Conservation (phyloP, 2,888 invertebrate species). For the Ormia ochracea region DNA sequence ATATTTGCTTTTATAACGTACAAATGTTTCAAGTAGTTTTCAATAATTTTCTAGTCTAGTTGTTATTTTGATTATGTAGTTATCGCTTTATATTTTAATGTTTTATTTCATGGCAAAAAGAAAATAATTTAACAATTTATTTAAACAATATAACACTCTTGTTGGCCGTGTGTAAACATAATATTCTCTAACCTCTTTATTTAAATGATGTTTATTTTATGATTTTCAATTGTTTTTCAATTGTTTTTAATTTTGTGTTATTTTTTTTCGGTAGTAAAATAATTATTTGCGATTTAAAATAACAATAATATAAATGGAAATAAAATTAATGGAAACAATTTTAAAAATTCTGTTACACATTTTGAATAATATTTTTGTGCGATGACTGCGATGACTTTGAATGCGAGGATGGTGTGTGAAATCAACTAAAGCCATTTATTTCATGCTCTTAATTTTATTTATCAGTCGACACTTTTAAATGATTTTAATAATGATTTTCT, state of each 20-base stretch:
- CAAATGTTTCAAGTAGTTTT: constrained; percentile 42
- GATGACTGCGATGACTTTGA: too few species aligned
- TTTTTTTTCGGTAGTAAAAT: neutral
- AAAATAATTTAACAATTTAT: constrained; percentile 23
- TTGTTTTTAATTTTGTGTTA: neutral
- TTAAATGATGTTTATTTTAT: constrained; percentile 23
- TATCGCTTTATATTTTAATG: neutral
- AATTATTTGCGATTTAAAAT: constrained; percentile 20
- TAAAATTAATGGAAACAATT: neutral
- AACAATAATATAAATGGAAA: constrained; percentile 5
- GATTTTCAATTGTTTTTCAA: neutral
- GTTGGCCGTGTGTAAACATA: neutral
- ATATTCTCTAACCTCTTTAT: constrained; percentile 27
- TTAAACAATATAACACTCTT: constrained; percentile 9
- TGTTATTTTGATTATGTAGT: constrained; percentile 12
- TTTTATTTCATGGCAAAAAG: neutral
- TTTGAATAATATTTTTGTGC: neutral
- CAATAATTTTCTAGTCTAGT: constrained; percentile 31
- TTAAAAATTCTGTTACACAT: constrained; percentile 27
- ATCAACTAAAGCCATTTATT: too few species aligned
- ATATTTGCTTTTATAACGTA: constrained; percentile 44
- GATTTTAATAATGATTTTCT: too few species aligned
- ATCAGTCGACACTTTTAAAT: too few species aligned
- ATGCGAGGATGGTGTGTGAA: too few species aligned
- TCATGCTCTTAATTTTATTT: too few species aligned